A percentile compares a stretch with the other conserved stretches of the same genome.
phyloP scores from a whole-genome alignment of 2,888 invertebrate species.

The Tuberolachnus salignus region DNA sequence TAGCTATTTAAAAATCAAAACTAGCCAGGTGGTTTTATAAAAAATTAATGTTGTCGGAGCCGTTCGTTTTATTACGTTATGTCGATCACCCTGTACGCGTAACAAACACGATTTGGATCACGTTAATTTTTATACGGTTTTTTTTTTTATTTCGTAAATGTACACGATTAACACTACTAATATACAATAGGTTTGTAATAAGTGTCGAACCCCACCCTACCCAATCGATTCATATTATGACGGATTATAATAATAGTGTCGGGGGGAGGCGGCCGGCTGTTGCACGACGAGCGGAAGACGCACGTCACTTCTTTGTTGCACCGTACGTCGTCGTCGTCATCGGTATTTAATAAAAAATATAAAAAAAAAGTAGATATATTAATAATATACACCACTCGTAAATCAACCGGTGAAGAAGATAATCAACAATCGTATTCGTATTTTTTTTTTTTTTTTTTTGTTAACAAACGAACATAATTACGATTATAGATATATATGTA shows the following conservation, averaged over 20 bases:
- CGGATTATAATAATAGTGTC: neutral
- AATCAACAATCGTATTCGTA: neutral
- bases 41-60: too few relatives aligned
- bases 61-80: too few relatives aligned
- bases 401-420: conserved; percentile 20
- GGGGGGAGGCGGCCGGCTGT: neutral
- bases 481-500: too few relatives aligned
- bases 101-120: conserved; percentile 24
- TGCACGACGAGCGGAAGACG: neutral
- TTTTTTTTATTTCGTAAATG: conserved; percentile 18
- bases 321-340: neutral
- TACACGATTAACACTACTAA: conserved; percentile 1
- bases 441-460: too few relatives aligned
- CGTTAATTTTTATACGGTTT: conserved; percentile 7
- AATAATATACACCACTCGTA: conserved; percentile 28
- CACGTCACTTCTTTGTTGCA: too few relatives aligned
- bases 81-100: neutral
- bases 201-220: conserved; percentile 8
- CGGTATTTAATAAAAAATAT: neutral
- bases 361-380: too few relatives aligned
- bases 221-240: neutral
- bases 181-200: conserved; percentile 12
- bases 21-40: too few relatives aligned
- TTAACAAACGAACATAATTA: conserved; percentile 20
- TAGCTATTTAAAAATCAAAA: too few relatives aligned